Evolutionary conservation across 2,888 invertebrate genomes (phyloP), one percentile per base, ranked within the genome.

Genomic region (Cerceris ruficornis): DNA sequence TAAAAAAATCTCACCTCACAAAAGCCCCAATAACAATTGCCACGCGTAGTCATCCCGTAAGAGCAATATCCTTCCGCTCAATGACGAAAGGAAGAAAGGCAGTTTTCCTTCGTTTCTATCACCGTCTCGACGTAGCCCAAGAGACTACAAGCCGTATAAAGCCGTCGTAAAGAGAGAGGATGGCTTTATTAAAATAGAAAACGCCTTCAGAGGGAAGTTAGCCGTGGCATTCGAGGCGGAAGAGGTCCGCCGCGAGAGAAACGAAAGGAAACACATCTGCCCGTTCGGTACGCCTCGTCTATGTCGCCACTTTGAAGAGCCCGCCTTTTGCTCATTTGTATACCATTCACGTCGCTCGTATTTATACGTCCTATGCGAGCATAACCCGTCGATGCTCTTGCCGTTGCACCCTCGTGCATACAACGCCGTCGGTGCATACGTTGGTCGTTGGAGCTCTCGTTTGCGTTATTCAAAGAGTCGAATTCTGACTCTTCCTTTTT

Each of bases 151-250:
- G 17, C 55, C 62, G 54, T 55, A 55, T 28, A 28, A 28, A 6
- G 17, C 14, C 49, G 17, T 69, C 54, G 39, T 61, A 39, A 65
- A 41, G 61, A 62, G 73, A 66, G 61, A 62, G 71, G 69, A 72
- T 49, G 57, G 67, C 60, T 75, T 80, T 77, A 77, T 82, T 75
- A 70, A 77, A 83, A 70, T 70, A 73, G 82, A 75, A 72, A 28
- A 75, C 52, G 77, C 69, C 74, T 72, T 49, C 41, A 67, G 69
- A 61, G 66, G 67, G 64, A 70, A 52, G 64, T 50, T 50, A 46
- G 50, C 39, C 62, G 55, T 46, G 52, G 69, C 52, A 59, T 54
- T 65, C 62, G 49, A 71, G 64, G 58, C 67, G 68, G 80, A 76
- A 69, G 65, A 68, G 69, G 73, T 66, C 66, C 71, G 57, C 64